Base-by-base conservation (phyloP, 2,113 vertebrate species). In the Chamaea fasciata region DNA sequence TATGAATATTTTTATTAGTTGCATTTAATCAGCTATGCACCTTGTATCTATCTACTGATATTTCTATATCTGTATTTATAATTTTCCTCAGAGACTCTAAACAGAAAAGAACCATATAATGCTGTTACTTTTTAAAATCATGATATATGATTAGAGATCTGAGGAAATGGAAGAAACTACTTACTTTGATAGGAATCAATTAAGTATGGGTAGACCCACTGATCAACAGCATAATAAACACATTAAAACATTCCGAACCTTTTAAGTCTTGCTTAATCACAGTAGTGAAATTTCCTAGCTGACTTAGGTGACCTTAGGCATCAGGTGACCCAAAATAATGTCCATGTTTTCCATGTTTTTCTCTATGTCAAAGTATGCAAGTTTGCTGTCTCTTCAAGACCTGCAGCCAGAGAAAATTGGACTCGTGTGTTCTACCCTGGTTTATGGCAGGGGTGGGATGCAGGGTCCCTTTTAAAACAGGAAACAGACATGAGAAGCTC, bases 321-420 rank as follows among this genome's bases (percentile, higher is more conserved):
- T 67, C 41, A 27, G 7, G 18, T 53, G 53, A 68, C 17, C 21
- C 15, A 44, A 77, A 44, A 52, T 27, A 22, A 59, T 2, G 4
- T 39, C 37, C 37, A 39, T 39, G 37, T 19, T 44, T 37, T 59
- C 26, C 21, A 6, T 27, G 18, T 27, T 60, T 86, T 55, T 44
- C 13, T 35, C 17, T 26, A 20, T 1, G 3, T 37, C 18, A 86
- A 37, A 31, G 18, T 3, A 3, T 0, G 1, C 15, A 60, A 33
- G 15, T 68, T 37, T 68, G 46, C 44, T 50, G 35, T 52, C 26
- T 68, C 31, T 59, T 44, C 26, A 68, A 68, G 44, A 59, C 9
- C 17, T 37, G 11, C 14, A 52, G 37, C 11, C 53, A 44, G 62
- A 44, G 62, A 68, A 68, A 44, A 42, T 4, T 13, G 16, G 24